A percentile compares a stretch with the other conserved stretches of the same genome.
These are phyloP conservation scores for Calonectris borealis DNA, from an alignment of 2,113 vertebrate species.

Conservation along the genomic window DNA sequence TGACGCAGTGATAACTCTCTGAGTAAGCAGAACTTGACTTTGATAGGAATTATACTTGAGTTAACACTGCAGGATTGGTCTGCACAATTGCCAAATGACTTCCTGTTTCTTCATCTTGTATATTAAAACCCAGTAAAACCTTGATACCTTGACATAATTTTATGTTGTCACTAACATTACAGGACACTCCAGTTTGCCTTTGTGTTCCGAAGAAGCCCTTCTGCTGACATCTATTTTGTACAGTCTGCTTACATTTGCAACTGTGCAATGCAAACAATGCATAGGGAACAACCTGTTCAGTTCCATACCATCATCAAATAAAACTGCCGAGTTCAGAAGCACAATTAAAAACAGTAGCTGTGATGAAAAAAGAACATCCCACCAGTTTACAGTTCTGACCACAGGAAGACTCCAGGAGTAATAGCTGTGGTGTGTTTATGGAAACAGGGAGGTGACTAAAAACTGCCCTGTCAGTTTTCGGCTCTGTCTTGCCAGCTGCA, in stretches of 20 bases:
- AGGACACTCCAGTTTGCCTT: background rate
- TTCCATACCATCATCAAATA: background rate
- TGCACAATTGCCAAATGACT: background rate
- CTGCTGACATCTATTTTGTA: constrained; percentile 30
- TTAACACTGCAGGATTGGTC: background rate
- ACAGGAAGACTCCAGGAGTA: constrained; percentile 34
- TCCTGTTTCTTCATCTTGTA: background rate
- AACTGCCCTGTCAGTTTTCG: constrained; percentile 76
- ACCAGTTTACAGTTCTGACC: constrained; percentile 17
- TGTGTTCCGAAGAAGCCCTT: background rate
- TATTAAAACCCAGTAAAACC: constrained; percentile 1
- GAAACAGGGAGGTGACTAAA: constrained; percentile 69
- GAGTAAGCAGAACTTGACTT: constrained; percentile 24
- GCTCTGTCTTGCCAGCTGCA: constrained; percentile 66
- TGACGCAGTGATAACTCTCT: background rate
- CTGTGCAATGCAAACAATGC: constrained; percentile 29
- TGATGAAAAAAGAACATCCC: background rate
- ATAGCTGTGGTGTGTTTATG: constrained; percentile 28
- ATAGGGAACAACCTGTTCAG: background rate
- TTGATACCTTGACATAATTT: background rate
- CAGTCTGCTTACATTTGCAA: constrained; percentile 10
- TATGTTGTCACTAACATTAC: background rate
- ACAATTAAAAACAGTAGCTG: constrained; percentile 32
- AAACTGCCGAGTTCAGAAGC: constrained; percentile 18
- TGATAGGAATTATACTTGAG: background rate